Evolutionary conservation across 2,113 vertebrate species (phyloP), one percentile per base, ranked within the genome.

Genomic region (Spilogale gracilis): DNA sequence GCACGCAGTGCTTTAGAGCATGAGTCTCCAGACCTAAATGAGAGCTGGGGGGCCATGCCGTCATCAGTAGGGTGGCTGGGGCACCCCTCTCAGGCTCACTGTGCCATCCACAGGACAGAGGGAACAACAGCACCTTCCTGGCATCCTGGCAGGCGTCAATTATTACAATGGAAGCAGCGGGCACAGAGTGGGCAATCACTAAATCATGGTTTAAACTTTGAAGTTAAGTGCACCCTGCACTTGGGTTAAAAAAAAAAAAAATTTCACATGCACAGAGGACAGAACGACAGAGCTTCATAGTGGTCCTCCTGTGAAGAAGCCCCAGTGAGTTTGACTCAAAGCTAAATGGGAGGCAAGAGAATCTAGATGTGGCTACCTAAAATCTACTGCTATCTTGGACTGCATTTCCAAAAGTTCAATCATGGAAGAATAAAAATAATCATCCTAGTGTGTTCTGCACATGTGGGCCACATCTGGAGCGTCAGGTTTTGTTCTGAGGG

Each of bases 351-450:
- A 89, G 56, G 73, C 91, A 91, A 43, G 0, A 58, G 56, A 95
- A 58, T 54, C 63, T 63, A 76, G 27, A 81, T 32, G 56, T 38
- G 20, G 27, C 25, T 69, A 56, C 84, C n/a, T 94, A 80, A 83
- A 48, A 32, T 63, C 48, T 67, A 52, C 81, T 94, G 76, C 43
- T 38, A 27, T 74, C 32, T 71, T 85, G n/a, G 32, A 43, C 32
- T 85, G 48, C 17, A 45, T 96, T 88, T 78, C 65, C 58, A 48
- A 27, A 83, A 95, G 32, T 50, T 85, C 88, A 91, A 32, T 89
- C 43, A 61, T 0, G 96, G 43, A 80, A 92, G 14, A 58, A 83
- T 73, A 90, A 92, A 94, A 96, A 94, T 60, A 84, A 71, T 11
- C 82, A 45, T n/a, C 32, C 65, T 32, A 10, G 11, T 69, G 6